phyloP scores from a whole-genome alignment of 2,888 invertebrate genomes.

The Leptopilina drosophilae region DNA sequence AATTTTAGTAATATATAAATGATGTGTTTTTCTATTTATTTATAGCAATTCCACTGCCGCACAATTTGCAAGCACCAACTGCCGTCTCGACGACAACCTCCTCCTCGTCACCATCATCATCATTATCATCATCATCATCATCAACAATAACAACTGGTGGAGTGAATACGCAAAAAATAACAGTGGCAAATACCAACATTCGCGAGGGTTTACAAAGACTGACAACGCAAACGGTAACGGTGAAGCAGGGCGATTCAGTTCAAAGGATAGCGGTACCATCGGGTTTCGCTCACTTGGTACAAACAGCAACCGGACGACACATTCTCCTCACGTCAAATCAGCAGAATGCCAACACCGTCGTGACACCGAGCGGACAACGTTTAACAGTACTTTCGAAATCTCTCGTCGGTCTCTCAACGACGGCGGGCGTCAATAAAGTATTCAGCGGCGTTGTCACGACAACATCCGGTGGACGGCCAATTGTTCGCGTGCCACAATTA shows the following conservation, averaged over 20 bases:
- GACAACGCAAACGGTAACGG: conserved; percentile 72
- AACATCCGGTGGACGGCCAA: conserved; percentile 67
- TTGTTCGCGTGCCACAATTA: conserved; percentile 76
- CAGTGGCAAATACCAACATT: conserved; percentile 69
- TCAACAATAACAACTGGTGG: conserved; percentile 59
- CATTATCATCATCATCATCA: too few species aligned
- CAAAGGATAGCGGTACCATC: conserved; percentile 74
- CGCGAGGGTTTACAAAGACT: conserved; percentile 71
- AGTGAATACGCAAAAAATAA: conserved; percentile 75
- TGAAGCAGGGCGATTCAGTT: conserved; percentile 75
- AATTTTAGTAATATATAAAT: not conserved
- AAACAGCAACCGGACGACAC: conserved; percentile 85
- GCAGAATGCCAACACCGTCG: conserved; percentile 75
- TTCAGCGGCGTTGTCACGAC: conserved; percentile 70
- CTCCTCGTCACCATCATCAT: too few species aligned
- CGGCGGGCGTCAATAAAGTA: conserved; percentile 68
- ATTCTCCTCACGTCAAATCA: conserved; percentile 81
- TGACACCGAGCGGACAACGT: conserved; percentile 80
- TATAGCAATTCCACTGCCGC: conserved; percentile 77
- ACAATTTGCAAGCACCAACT: conserved; percentile 69
- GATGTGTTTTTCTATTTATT: conserved; percentile 22
- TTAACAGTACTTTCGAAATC: conserved; percentile 80
- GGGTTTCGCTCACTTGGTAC: conserved; percentile 83
- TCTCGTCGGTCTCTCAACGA: conserved; percentile 76
- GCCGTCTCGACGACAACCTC: conserved; percentile 58